These are phyloP conservation scores for Hyla sarda DNA, from an alignment of 2,113 vertebrate species.

Conservation along the genomic window DNA sequence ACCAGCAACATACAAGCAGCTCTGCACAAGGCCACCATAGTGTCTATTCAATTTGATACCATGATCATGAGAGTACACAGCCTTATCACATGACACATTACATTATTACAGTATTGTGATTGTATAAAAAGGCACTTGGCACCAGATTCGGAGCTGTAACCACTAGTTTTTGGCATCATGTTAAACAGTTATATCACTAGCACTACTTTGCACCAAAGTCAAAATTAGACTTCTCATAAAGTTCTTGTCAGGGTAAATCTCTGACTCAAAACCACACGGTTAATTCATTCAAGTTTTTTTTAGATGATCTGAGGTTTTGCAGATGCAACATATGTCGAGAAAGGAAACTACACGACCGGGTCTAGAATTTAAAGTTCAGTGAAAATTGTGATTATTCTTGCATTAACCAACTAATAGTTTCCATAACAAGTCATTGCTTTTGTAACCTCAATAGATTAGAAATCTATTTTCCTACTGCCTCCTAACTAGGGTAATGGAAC, in stretches of 20 bases:
- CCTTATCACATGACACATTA: neutral
- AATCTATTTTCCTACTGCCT: neutral
- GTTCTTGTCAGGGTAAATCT: no score
- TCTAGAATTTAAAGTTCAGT: neutral
- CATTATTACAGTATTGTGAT: neutral
- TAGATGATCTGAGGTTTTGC: neutral
- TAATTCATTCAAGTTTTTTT: neutral
- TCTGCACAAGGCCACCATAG: no score
- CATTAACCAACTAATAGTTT: neutral
- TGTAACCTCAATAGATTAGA: neutral
- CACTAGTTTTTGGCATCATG: neutral
- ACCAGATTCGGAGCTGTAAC: neutral
- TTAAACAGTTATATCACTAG: neutral
- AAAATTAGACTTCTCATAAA: neutral
- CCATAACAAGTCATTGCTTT: neutral
- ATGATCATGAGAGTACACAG: no score
- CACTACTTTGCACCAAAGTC: neutral
- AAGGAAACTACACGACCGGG: neutral
- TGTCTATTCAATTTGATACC: no score
- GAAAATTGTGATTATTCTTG: neutral
- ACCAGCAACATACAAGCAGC: neutral
- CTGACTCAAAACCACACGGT: neutral
- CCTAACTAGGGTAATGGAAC: neutral
- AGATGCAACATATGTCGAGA: neutral
- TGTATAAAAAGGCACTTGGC: neutral